These are phyloP conservation scores for Oxystoma pomonae DNA, from an alignment of 2,888 invertebrate genomes.

Conservation along the genomic window DNA sequence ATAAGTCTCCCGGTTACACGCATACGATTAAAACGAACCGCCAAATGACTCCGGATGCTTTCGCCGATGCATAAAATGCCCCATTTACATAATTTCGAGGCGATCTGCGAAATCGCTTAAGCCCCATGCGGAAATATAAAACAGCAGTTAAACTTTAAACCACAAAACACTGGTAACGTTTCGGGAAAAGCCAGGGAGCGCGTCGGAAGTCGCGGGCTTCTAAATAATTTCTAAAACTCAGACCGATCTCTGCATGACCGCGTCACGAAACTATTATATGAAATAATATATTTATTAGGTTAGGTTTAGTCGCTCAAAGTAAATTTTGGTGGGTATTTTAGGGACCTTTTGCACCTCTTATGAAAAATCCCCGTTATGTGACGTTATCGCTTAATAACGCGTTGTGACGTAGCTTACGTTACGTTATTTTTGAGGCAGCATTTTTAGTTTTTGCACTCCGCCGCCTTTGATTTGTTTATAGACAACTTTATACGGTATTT, in stretches of 20 bases:
- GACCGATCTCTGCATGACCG: background rate
- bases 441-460: too few species aligned
- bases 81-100: background rate
- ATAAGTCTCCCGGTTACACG: background rate
- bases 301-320: too few species aligned
- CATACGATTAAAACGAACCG: background rate
- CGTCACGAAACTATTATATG: too few species aligned
- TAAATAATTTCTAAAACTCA: background rate
- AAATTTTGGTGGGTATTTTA: too few species aligned
- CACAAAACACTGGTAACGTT: background rate
- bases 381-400: too few species aligned
- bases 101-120: background rate
- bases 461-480: too few species aligned
- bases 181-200: background rate
- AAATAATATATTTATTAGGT: too few species aligned
- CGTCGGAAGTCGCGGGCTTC: background rate
- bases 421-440: too few species aligned
- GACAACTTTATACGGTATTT: too few species aligned
- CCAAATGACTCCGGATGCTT: background rate
- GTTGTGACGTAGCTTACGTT: too few species aligned
- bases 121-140: background rate
- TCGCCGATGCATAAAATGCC: background rate
- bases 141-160: background rate
- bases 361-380: too few species aligned
- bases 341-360: too few species aligned